Percentiles rank a stretch among this genome's conserved stretches.
These are phyloP conservation scores for Pseudobourletiella spinata DNA, from an alignment of 1,140 invertebrate species.

Conservation along the genomic window DNA sequence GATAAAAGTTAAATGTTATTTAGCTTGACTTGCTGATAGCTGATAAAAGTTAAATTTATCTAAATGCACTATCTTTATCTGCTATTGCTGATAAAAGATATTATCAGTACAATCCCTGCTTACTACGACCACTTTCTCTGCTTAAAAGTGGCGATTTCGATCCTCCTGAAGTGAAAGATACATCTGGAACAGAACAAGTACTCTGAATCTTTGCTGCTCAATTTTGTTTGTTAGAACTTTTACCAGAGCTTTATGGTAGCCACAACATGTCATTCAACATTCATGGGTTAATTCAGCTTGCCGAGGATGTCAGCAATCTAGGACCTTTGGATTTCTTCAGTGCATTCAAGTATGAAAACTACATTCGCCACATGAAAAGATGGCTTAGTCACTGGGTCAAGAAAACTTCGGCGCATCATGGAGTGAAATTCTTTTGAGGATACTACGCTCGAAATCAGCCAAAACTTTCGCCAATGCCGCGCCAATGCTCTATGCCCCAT, in stretches of 20 bases:
- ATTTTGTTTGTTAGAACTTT: conserved; percentile 9
- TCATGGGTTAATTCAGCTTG: conserved; percentile 14
- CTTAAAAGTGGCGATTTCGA: background rate
- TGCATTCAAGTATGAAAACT: conserved; percentile 16
- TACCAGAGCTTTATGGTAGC: conserved; percentile 11
- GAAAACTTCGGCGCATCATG: background rate
- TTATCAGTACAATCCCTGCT: too few relatives aligned
- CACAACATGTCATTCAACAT: conserved; percentile 8
- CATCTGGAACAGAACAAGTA: too few relatives aligned
- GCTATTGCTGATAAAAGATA: too few relatives aligned
- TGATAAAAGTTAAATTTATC: too few relatives aligned
- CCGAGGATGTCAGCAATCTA: background rate
- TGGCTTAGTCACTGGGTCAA: background rate
- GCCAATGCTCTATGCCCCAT: too few relatives aligned
- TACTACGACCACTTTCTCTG: background rate
- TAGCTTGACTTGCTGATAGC: too few relatives aligned
- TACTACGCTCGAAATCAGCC: too few relatives aligned
- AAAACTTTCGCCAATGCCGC: too few relatives aligned
- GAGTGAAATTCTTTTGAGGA: too few relatives aligned
- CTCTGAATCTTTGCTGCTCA: background rate
- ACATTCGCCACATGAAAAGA: conserved; percentile 8
- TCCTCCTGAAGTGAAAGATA: background rate
- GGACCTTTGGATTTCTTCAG: conserved; percentile 5
- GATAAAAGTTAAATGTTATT: too few relatives aligned
- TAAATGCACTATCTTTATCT: too few relatives aligned